Base-by-base conservation (phyloP, 2,113 vertebrate genomes). In the Blennius ocellaris region DNA sequence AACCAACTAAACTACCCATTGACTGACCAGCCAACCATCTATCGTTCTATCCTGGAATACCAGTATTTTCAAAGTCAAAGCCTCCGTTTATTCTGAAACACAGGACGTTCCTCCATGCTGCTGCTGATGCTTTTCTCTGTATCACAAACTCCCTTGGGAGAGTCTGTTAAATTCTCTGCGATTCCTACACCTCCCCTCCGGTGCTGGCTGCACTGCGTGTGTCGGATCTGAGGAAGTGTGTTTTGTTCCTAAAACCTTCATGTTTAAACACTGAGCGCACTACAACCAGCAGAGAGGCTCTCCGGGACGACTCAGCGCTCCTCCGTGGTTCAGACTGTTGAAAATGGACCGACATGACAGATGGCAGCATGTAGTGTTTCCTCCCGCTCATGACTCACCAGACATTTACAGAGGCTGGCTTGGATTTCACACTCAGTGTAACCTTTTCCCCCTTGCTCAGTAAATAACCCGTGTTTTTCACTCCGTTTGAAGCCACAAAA, bases 341-440 rank as follows among this genome's bases (percentile, higher is more conserved):
- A 69, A 56, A 70, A 62, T 50, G 51, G 56, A 39, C 55, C 21
- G 21, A 30, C 58, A 0, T 51, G 61, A 72, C 83, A 68, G 71
- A 76, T 68, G 67, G 48, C 21, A 30, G 21, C 2, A 11, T 49
- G 43, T 55, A 45, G 63, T 37, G 54, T 61, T 64, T 81, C 47
- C 52, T 59, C 15, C 3, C 41, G 41, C 47, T 70, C 37, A 3
- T 0, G 60, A 75, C 52, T 75, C 56, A 53, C n/a, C 5, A 43
- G 30, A 9, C n/a, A 14, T 67, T 60, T 66, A 43, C 63, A 76
- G 48, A 8, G 62, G 62, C 57, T 8, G n/a, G 12, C 59, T 70
- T 45, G 5, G 37, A 73, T 61, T 39, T 57, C 58, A 61, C 37
- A 39, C 40, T 36, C 36, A 2, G 9, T 9, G 6, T 1, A 38